Base-by-base conservation (phyloP, 2,113 vertebrate genomes). In the Lipotes vexillifer region DNA sequence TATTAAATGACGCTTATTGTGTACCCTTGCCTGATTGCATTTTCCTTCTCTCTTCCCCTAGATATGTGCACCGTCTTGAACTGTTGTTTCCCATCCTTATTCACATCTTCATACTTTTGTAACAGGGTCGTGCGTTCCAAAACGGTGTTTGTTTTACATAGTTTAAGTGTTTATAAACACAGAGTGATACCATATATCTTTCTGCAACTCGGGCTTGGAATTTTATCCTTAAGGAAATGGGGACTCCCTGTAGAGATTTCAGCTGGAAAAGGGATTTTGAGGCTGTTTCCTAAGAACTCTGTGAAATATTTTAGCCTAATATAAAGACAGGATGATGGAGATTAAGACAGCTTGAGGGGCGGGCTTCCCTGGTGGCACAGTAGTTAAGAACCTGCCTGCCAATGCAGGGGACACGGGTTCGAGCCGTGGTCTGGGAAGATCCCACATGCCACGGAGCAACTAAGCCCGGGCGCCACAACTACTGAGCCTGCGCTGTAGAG, bases 301-400 rank as follows among this genome's bases (percentile, higher is more conserved):
- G 2, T 2, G 36, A 57, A 63, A 46, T 36, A 17, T 1, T 5
- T 55, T 23, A 17, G 20, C 14, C 33, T 36, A 1, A 41, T 2
- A 1, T 13, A 75, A 9, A 29, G 25, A 59, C 0, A 15, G 46
- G 25, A 33, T 0, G 5, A 6, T 27, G 38, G 57, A 66, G 49
- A 38, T 9, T 0, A 3, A 18, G 52, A 52, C 5, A 52, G 52
- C 52, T 17, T 52, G 52, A 0, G 0, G 4, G 15, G 15, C 25
- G 72, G 15, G 0, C 41, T 17, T 1, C 4, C 41, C 72, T 75
- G 41, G 27, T 15, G 15, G 15, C 31, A 27, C 6, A 1, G 27
- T 2, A 27, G 41, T 18, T 31, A 15, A 46, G 41, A 31, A 17
- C 15, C 52, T 17, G 52, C 52, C 57, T 59, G 20, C 57, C 57